These are phyloP conservation scores for Cetonia aurata DNA, from an alignment of 2,888 invertebrate genomes.

Conservation along the genomic window DNA sequence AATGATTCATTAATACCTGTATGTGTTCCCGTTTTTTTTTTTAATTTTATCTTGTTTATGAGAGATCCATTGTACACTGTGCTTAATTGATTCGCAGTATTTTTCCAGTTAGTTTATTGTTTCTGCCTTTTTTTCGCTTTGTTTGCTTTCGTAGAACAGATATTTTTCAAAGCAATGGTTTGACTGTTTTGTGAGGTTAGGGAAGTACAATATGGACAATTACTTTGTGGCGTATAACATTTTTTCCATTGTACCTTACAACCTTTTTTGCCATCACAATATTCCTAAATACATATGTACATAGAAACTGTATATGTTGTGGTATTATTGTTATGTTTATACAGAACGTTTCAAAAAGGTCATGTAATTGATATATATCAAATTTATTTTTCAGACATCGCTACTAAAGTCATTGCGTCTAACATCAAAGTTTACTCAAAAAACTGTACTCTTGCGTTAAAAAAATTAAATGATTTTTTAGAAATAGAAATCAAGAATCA, in stretches of 20 bases:
- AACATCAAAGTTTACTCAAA: too few relatives aligned
- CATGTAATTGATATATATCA: too few relatives aligned
- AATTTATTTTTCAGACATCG: too few relatives aligned
- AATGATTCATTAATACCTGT: constrained; percentile 36
- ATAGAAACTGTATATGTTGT: too few relatives aligned
- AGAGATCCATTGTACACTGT: constrained; percentile 28
- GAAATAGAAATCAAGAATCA: too few relatives aligned
- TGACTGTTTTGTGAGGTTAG: constrained; percentile 9
- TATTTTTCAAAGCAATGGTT: constrained; percentile 18
- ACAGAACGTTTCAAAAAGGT: too few relatives aligned
- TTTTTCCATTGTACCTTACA: not conserved
- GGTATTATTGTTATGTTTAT: too few relatives aligned
- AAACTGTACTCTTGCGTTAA: too few relatives aligned
- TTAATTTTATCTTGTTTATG: constrained; percentile 31
- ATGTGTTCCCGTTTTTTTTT: constrained; percentile 14
- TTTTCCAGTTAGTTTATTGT: constrained; percentile 30
- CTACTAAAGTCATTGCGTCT: too few relatives aligned
- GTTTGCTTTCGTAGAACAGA: constrained; percentile 15
- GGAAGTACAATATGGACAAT: constrained; percentile 1
- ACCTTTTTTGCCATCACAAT: not conserved
- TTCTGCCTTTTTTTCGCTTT: constrained; percentile 17
- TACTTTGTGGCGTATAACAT: not conserved
- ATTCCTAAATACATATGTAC: too few relatives aligned
- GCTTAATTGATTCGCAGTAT: constrained; percentile 33
- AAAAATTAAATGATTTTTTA: too few relatives aligned